phyloP scores from a whole-genome alignment of 2,888 invertebrate species.

The Eupeodes luniger region DNA sequence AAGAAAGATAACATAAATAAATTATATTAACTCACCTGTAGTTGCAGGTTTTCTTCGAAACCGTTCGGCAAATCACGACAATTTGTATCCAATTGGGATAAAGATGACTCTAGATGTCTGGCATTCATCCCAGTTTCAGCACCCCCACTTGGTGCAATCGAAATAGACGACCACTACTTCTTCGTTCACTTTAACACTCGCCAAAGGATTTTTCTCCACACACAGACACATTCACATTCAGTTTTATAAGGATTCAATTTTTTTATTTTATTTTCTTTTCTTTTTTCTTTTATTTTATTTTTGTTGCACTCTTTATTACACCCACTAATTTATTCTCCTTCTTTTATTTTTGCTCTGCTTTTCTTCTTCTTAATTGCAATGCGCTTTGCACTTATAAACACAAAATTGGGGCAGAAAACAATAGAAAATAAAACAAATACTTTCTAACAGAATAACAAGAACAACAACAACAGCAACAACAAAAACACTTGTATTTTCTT shows the following conservation, averaged over 20 bases:
- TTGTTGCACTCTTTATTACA: conserved; percentile 24
- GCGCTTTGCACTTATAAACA: conserved; percentile 69
- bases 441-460: conserved; percentile 2
- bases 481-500: conserved; percentile 52
- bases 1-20: not conserved
- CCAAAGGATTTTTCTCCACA: conserved; percentile 58
- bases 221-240: conserved; percentile 72
- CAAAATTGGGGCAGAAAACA: conserved; percentile 34
- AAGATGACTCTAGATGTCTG: conserved; percentile 82
- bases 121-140: conserved; percentile 82
- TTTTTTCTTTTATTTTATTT: conserved; percentile 6
- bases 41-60: conserved; percentile 81
- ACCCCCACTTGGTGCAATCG: conserved; percentile 69
- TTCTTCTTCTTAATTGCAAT: conserved; percentile 65
- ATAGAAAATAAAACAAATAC: conserved; percentile 48
- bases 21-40: conserved; percentile 77
- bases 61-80: conserved; percentile 80
- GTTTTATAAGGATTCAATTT: conserved; percentile 32
- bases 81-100: conserved; percentile 83
- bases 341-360: conserved; percentile 14
- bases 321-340: conserved; percentile 23
- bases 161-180: conserved; percentile 62
- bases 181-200: conserved; percentile 60
- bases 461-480: conserved; percentile 25
- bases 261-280: conserved; percentile 5